Percentiles rank a stretch among this genome's conserved stretches.
Evolutionary conservation across 2,888 invertebrate genomes (phyloP).

Genomic region (Eueremaeus valkanovi): DNA sequence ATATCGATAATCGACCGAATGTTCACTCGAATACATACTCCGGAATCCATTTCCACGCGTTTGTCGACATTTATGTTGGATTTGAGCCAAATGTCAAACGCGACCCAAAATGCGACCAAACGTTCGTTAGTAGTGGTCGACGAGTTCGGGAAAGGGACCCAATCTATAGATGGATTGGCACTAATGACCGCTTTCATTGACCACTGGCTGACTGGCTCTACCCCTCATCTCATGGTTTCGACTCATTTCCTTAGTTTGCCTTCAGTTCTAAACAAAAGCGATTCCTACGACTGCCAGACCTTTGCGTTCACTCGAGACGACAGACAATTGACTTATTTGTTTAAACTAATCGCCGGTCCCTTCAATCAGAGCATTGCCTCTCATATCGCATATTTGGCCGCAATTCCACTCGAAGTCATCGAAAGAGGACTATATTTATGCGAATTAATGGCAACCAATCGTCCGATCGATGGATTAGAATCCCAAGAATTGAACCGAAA

Average conservation of each 20-base stretch:
- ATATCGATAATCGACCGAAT: slow-evolving; percentile 70
- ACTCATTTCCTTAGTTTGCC: slow-evolving; percentile 44
- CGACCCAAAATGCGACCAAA: slow-evolving; percentile 62
- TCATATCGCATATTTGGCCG: background rate
- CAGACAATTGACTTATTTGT: slow-evolving; percentile 43
- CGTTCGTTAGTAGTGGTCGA: slow-evolving; percentile 74
- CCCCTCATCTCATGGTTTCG: slow-evolving; percentile 44
- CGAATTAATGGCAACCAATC: background rate
- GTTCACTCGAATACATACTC: slow-evolving; percentile 68
- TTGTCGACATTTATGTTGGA: slow-evolving; percentile 83
- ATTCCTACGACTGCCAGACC: slow-evolving; percentile 19
- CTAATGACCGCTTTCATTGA: slow-evolving; percentile 66
- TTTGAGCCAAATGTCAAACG: slow-evolving; percentile 72
- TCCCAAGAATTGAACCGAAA: background rate
- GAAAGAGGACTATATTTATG: background rate
- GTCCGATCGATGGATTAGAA: background rate
- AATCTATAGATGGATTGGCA: slow-evolving; percentile 68
- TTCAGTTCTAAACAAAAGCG: background rate
- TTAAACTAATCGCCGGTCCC: slow-evolving; percentile 20
- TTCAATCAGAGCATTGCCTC: background rate
- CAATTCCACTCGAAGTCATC: background rate
- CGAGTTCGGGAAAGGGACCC: slow-evolving; percentile 84
- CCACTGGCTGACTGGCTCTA: slow-evolving; percentile 59
- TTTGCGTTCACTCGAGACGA: background rate
- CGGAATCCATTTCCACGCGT: slow-evolving; percentile 71